A percentile compares a stretch with the other conserved stretches of the same genome.
Evolutionary conservation across 2,888 invertebrate species (phyloP).

Genomic region (Amblyjoppa proteus): DNA sequence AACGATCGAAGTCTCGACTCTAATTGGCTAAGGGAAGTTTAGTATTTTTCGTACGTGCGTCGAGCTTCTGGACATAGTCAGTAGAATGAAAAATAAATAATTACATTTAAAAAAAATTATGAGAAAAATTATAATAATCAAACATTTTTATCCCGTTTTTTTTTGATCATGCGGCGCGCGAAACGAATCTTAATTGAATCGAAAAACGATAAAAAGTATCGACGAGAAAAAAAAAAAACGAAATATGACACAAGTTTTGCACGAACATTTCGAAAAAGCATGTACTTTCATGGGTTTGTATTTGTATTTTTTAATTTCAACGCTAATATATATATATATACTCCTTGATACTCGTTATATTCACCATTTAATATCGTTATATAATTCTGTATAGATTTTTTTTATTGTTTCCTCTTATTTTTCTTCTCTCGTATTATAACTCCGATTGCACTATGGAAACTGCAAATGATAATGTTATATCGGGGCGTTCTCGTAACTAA

Average conservation of each 20-base stretch:
- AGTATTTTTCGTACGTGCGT: conserved; percentile 12
- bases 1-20: conserved; percentile 8
- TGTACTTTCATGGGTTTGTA: conserved; percentile 85
- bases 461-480: conserved; percentile 76
- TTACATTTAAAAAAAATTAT: not conserved
- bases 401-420: conserved; percentile 61
- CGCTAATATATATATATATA: conserved; percentile 78
- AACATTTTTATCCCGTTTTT: conserved; percentile 9
- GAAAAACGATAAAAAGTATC: conserved; percentile 3
- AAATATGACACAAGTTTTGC: conserved; percentile 41
- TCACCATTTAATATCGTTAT: conserved; percentile 72
- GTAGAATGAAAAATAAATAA: not conserved
- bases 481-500: conserved; percentile 17
- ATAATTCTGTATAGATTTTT: conserved; percentile 66
- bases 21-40: conserved; percentile 14
- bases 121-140: no score
- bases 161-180: conserved; percentile 40
- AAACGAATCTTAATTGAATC: conserved; percentile 40
- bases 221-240: conserved; percentile 3
- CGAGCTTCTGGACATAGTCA: conserved; percentile 4
- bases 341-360: conserved; percentile 66
- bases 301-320: conserved; percentile 81
- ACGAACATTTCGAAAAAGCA: conserved; percentile 79
- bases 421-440: conserved; percentile 55
- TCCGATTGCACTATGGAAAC: conserved; percentile 75